Percentiles rank a stretch among this genome's conserved stretches.
These are phyloP conservation scores for Megathymus violae DNA, from an alignment of 1,140 invertebrate genomes.

Conservation along the genomic window DNA sequence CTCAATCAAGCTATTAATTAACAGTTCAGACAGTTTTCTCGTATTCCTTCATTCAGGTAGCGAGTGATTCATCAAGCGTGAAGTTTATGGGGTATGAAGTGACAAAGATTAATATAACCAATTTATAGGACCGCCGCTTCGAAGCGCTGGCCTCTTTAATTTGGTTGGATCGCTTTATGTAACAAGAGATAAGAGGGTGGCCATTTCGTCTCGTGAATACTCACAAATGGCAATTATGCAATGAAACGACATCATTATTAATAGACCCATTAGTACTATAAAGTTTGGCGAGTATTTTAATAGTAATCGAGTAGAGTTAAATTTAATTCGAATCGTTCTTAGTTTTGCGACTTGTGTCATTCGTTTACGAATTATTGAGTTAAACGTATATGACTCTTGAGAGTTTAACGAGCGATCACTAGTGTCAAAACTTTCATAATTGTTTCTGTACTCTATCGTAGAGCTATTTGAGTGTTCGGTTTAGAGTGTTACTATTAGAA, in stretches of 20 bases:
- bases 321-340: too few species aligned
- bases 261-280: background rate
- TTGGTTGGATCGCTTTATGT: constrained; percentile 29
- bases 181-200: constrained; percentile 23
- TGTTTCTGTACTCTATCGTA: too few species aligned
- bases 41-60: constrained; percentile 36
- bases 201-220: constrained; percentile 11
- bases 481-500: too few species aligned
- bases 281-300: background rate
- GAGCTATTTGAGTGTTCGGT: too few species aligned
- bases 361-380: too few species aligned
- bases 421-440: too few species aligned
- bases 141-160: constrained; percentile 38
- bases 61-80: constrained; percentile 47
- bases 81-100: constrained; percentile 63
- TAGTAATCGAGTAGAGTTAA: too few species aligned
- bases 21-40: constrained; percentile 30
- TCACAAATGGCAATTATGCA: constrained; percentile 10
- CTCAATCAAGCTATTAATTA: constrained; percentile 27
- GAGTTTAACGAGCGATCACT: too few species aligned
- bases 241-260: constrained; percentile 5
- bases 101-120: constrained; percentile 61
- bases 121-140: constrained; percentile 48
- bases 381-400: too few species aligned
- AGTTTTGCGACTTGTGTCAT: too few species aligned